phyloP scores from a whole-genome alignment of 2,888 invertebrate species.

The Epirrita christyi region DNA sequence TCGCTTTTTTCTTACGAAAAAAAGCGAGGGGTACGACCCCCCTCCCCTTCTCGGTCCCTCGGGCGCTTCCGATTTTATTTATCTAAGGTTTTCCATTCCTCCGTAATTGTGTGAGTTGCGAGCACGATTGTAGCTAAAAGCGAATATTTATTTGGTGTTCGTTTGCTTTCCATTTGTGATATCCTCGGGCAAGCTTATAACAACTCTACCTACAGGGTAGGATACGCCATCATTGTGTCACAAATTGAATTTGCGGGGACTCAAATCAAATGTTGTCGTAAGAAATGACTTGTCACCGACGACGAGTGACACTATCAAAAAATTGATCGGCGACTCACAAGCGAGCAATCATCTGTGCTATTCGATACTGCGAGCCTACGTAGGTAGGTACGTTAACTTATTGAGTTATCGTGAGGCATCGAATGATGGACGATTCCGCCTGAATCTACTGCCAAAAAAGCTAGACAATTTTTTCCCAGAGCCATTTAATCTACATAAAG shows the following conservation, averaged over 20 bases:
- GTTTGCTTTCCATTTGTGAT: constrained; percentile 69
- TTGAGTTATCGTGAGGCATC: not conserved
- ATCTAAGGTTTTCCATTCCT: constrained; percentile 81
- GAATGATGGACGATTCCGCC: not conserved
- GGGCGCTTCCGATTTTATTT: constrained; percentile 80
- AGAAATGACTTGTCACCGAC: constrained; percentile 73
- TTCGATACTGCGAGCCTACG: not conserved
- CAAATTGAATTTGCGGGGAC: constrained; percentile 79
- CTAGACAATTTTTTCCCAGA: not conserved
- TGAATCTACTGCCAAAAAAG: constrained; percentile 16
- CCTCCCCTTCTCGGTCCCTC: constrained; percentile 41
- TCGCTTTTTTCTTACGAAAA: constrained; percentile 71
- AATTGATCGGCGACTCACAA: constrained; percentile 68
- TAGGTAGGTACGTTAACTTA: not conserved
- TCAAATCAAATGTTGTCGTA: constrained; percentile 78
- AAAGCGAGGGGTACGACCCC: constrained; percentile 33
- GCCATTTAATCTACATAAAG: constrained; percentile 51
- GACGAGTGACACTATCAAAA: constrained; percentile 80
- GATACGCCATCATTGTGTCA: constrained; percentile 59
- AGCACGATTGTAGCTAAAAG: constrained; percentile 78
- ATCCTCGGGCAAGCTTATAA: constrained; percentile 34
- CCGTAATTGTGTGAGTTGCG: constrained; percentile 81
- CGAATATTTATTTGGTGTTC: constrained; percentile 81
- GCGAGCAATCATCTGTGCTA: constrained; percentile 28
- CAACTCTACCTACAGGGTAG: constrained; percentile 4